phyloP scores from a whole-genome alignment of 1,140 invertebrate species.

The Bombus superbus region DNA sequence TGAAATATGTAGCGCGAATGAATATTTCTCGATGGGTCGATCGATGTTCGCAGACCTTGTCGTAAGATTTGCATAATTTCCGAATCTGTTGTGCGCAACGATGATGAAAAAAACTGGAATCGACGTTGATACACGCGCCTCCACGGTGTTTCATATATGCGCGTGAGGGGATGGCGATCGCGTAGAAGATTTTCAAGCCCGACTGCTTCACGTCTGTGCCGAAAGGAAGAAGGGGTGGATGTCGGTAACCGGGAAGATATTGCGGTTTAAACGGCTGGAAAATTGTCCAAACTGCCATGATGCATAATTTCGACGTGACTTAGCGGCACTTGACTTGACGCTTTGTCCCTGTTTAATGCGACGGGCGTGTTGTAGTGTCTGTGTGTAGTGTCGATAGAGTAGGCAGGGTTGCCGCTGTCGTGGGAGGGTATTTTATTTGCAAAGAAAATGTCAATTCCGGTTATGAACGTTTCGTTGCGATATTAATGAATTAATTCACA shows the following conservation, averaged over 20 bases:
- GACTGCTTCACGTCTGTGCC: background rate
- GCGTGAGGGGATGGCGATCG: constrained; percentile 24
- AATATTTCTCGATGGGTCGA: constrained; percentile 72
- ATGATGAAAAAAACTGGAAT: constrained; percentile 68
- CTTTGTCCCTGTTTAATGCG: constrained; percentile 48
- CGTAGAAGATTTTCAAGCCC: constrained; percentile 33
- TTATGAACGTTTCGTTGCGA: constrained; percentile 34
- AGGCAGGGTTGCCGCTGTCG: background rate
- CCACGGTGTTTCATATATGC: background rate
- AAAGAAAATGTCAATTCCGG: background rate
- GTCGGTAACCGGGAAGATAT: constrained; percentile 62
- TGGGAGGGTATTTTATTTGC: background rate
- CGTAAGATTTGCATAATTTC: constrained; percentile 79
- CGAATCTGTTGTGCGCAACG: constrained; percentile 71
- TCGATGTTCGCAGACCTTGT: constrained; percentile 32
- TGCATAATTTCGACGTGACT: constrained; percentile 72
- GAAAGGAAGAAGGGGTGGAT: background rate
- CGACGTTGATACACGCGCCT: constrained; percentile 58
- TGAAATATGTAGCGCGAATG: constrained; percentile 25
- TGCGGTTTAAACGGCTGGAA: constrained; percentile 76
- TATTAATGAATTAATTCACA: constrained; percentile 51
- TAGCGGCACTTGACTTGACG: constrained; percentile 61
- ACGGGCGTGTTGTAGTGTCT: constrained; percentile 40
- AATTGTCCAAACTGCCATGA: constrained; percentile 77
- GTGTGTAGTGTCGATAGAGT: background rate